Evolutionary conservation across 2,888 invertebrate species (phyloP), one percentile per base, ranked within the genome.

Genomic region (Glaucopsyche alexis): DNA sequence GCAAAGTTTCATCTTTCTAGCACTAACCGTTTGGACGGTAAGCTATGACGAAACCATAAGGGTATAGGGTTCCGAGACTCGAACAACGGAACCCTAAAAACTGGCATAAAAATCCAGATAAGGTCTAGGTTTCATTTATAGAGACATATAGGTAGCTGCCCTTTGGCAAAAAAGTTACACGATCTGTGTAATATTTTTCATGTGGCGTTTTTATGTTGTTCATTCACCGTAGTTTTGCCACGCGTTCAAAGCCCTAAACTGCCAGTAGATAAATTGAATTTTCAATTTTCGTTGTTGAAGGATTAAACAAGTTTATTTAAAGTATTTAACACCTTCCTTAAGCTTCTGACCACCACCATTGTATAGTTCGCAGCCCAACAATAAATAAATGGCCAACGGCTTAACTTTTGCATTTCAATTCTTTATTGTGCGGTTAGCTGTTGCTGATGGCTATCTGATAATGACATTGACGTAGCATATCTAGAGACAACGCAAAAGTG

Each of bases 311-410:
- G 16, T 52, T 52, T 9, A 52, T 16, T 52, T 3, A 38, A 9
- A 71, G 19, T 9, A 83, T 84, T 83, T 80, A 81, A 85, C 85
- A 84, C 83, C 80, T 80, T 81, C 81, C 80, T 80, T 80, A 16
- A 52, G 52, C n/a, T 16, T 52, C 52, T n/a, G 52, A 29, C 29
- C 29, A 52, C 52, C 50, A 50, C n/a, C 16, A 52, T 52, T 52
- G 52, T 52, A 16, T 7, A 16, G 52, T 52, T 52, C 16, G 52
- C 16, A 52, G 52, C 52, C 52, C 52, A 52, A 16, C 52, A 52
- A 52, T 52, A 8, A 52, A 52, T n/a, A 52, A 52, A 52, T 52
- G n/a, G 52, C 52, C n/a, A 16, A 52, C n/a, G 3, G 52, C 52
- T 52, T 52, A 52, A 16, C 52, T 52, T 16, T 45, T 7, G 16